Base-by-base conservation (phyloP, 2,113 vertebrate species). In the Podilymbus podiceps region DNA sequence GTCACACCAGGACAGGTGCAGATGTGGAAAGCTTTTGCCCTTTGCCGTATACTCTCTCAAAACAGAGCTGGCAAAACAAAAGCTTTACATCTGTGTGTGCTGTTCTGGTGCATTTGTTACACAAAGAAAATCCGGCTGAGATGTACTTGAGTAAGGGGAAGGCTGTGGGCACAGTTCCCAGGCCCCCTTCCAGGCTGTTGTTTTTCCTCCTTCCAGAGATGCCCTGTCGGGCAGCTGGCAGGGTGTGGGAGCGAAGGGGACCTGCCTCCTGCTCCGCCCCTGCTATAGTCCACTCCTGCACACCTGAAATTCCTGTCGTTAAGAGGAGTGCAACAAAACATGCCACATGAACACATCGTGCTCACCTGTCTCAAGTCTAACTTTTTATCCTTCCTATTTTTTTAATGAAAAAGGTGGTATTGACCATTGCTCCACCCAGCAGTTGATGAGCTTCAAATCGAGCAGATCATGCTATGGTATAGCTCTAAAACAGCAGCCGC, bases 81-180 rank as follows among this genome's bases (percentile, higher is more conserved):
- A 97, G 97, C 94, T 97, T 97, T 58, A 69, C 93, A 95, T 97
- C 81, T 95, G 89, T 15, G 46, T 76, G 76, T 33, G 74, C 91
- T 95, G 84, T 58, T 72, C 86, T 95, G 91, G 89, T 88, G 87
- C 46, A 5, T 71, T 77, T 1, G 17, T 86, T 52, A 78, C 60
- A 35, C 84, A 56, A 25, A 62, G 77, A 30, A 81, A 79, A 60
- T 63, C 25, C 71, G 83, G 85, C 94, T 78, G 79, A 69, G 82
- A 79, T 55, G 75, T 83, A 9, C 9, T 6, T 80, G 78, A 86
- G 91, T 35, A 76, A 84, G 78, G 89, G 71, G 75, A 85, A 62
- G 53, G 88, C 50, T 91, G 69, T 64, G 67, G 75, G 50, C 59
- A 22, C 6, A 2, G 62, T 63, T 77, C 55, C 81, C 58, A 47